Conservation (phyloP, 2,113 vertebrate species). For the Noctilio leporinus region DNA sequence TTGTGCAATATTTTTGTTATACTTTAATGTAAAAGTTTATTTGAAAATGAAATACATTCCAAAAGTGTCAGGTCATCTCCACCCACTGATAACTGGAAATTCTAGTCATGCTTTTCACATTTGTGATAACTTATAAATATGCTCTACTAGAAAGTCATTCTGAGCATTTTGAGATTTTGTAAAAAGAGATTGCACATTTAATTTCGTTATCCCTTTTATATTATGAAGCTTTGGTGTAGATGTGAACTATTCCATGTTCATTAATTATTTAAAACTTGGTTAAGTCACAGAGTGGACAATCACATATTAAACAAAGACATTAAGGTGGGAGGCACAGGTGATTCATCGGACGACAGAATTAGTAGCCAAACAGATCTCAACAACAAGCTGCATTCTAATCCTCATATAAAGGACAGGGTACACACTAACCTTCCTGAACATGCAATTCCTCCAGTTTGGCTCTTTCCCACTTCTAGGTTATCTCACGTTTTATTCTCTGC, state of each 20-base stretch:
- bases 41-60: conserved; percentile 30
- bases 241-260: background rate
- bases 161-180: background rate
- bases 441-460: background rate
- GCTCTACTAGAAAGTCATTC: background rate
- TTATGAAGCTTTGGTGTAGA: background rate
- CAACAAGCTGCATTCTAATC: background rate
- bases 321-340: background rate
- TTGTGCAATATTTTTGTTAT: background rate
- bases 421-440: background rate
- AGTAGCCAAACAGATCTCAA: background rate
- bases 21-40: conserved; percentile 14
- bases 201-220: background rate
- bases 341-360: background rate
- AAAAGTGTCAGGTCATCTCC: background rate
- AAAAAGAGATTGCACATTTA: background rate
- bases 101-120: background rate
- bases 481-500: background rate
- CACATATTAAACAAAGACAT: background rate
- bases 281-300: background rate
- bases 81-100: conserved; percentile 6
- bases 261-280: background rate
- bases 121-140: background rate
- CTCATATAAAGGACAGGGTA: background rate
- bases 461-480: background rate